phyloP scores from a whole-genome alignment of 2,888 invertebrate genomes.

The Andricus quercusramuli region DNA sequence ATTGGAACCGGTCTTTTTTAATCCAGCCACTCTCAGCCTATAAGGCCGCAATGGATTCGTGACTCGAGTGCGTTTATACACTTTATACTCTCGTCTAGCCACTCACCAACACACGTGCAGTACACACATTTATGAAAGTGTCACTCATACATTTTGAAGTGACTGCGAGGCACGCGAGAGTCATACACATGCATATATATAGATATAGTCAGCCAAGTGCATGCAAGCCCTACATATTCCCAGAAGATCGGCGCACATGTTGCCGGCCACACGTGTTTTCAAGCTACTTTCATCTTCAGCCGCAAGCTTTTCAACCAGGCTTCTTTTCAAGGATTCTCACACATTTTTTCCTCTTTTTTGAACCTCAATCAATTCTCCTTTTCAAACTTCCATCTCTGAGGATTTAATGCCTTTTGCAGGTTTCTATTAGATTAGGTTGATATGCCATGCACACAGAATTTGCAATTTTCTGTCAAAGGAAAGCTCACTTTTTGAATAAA shows the following conservation, averaged over 20 bases:
- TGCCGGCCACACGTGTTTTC: slow-evolving; percentile 19
- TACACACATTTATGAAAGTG: neutral
- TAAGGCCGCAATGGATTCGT: slow-evolving; percentile 1
- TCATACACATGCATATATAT: neutral
- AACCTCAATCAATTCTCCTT: slow-evolving; percentile 2
- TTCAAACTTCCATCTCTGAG: neutral
- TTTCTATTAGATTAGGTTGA: neutral
- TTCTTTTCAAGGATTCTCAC: slow-evolving; percentile 14
- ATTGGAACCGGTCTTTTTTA: slow-evolving; percentile 32
- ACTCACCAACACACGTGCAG: neutral
- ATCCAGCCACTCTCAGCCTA: neutral
- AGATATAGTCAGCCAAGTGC: neutral
- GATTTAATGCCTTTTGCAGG: neutral
- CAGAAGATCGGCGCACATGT: slow-evolving; percentile 30
- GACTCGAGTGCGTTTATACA: slow-evolving; percentile 21
- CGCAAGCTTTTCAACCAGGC: neutral
- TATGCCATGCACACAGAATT: neutral
- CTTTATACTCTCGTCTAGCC: slow-evolving; percentile 22
- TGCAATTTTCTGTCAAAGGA: neutral
- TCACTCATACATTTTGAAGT: neutral
- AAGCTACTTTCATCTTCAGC: slow-evolving; percentile 16
- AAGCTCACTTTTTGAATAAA: neutral
- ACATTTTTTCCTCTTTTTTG: neutral
- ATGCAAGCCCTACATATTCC: slow-evolving; percentile 23
- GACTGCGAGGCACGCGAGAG: neutral